Evolutionary conservation across 2,888 invertebrate genomes (phyloP).

Genomic region (Branchipolynoe longqiensis): DNA sequence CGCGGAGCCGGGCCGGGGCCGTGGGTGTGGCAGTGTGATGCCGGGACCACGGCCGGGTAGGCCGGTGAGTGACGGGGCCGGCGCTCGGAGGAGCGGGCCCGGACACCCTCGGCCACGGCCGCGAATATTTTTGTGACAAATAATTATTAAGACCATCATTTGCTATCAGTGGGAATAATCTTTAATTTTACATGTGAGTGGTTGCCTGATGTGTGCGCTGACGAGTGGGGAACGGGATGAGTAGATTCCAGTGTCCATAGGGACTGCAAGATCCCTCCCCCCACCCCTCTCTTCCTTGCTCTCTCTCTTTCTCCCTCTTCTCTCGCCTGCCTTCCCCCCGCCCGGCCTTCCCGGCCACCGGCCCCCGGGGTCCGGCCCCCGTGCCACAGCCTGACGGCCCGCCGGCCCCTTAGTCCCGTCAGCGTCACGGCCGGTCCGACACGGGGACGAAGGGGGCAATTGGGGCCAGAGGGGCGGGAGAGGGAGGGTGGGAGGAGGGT

Average conservation of each 20-base stretch:
- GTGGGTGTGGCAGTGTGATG: background rate
- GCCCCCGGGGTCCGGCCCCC: too few relatives aligned
- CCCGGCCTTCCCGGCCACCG: background rate
- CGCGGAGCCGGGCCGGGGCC: slow-evolving; percentile 1
- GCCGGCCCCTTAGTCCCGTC: too few relatives aligned
- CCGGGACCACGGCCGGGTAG: slow-evolving; percentile 29
- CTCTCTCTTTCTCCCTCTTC: too few relatives aligned
- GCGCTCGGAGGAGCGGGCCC: slow-evolving; percentile 7
- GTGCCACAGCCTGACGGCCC: too few relatives aligned
- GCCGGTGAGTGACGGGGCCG: slow-evolving; percentile 36
- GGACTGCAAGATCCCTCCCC: background rate
- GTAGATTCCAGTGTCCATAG: background rate
- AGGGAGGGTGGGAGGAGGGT: background rate
- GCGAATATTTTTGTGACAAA: slow-evolving; percentile 55
- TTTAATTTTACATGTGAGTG: slow-evolving; percentile 56
- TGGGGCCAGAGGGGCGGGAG: too few relatives aligned
- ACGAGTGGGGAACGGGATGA: slow-evolving; percentile 22
- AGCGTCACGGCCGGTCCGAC: too few relatives aligned
- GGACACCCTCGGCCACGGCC: slow-evolving; percentile 9
- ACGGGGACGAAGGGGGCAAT: too few relatives aligned
- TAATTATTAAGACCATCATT: slow-evolving; percentile 56
- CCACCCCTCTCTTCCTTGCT: background rate
- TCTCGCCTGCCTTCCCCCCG: too few relatives aligned
- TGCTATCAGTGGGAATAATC: slow-evolving; percentile 54
- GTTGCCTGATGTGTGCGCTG: slow-evolving; percentile 11